Evolutionary conservation across 2,888 invertebrate species (phyloP).

Genomic region (Panorpa germanica): DNA sequence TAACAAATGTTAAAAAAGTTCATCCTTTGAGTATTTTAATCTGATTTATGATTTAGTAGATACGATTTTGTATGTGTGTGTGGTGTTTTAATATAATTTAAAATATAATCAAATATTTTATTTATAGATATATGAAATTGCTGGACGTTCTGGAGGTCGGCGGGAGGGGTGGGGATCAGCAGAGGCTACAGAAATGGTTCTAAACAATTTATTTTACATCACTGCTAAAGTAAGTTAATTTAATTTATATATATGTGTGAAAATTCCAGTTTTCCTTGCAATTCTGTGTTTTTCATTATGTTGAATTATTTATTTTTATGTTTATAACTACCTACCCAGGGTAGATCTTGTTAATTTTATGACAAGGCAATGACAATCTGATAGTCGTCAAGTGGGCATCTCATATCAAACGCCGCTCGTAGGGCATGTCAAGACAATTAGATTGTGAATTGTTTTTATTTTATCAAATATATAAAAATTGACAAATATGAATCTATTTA

Average conservation of each 20-base stretch:
- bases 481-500: too few species aligned
- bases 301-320: background rate
- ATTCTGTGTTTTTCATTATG: constrained; percentile 4
- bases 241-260: constrained; percentile 4
- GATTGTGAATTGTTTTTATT: too few species aligned
- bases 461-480: too few species aligned
- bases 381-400: too few species aligned
- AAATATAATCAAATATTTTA: constrained; percentile 3
- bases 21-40: background rate
- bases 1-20: constrained; percentile 1
- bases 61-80: constrained; percentile 1
- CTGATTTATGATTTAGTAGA: background rate
- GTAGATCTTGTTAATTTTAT: too few species aligned
- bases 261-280: background rate
- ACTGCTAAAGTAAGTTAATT: constrained; percentile 64
- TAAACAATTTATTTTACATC: constrained; percentile 96
- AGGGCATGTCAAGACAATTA: too few species aligned
- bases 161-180: constrained; percentile 95
- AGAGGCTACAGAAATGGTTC: constrained; percentile 98
- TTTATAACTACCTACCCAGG: too few species aligned
- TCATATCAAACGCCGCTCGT: too few species aligned
- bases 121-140: constrained; percentile 13
- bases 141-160: constrained; percentile 42
- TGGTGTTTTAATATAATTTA: constrained; percentile 1
- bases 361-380: too few species aligned